phyloP scores from a whole-genome alignment of 1,140 invertebrate genomes.

The Scaptomyza pallida region DNA sequence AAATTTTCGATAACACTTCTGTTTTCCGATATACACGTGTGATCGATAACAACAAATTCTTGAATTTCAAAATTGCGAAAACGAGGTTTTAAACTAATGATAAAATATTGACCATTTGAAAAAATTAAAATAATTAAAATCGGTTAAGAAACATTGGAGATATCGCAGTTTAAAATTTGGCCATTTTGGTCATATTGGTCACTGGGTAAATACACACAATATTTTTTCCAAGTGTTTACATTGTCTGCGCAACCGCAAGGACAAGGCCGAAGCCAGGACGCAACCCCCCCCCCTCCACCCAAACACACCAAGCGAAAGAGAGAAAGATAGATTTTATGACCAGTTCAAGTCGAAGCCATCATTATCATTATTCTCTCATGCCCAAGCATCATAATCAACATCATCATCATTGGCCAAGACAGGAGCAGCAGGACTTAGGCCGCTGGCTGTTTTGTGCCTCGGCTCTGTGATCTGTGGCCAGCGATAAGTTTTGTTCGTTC shows the following conservation, averaged over 20 bases:
- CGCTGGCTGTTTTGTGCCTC: constrained; percentile 30
- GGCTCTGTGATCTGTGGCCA: constrained; percentile 62
- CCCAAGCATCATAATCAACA: constrained; percentile 29
- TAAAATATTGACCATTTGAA: too few species aligned
- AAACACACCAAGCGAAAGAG: not conserved
- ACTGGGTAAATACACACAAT: too few species aligned
- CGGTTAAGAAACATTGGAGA: too few species aligned
- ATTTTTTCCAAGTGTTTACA: not conserved
- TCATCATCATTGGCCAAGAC: constrained; percentile 27
- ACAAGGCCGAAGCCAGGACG: constrained; percentile 43
- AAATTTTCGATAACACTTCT: too few species aligned
- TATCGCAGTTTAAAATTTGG: too few species aligned
- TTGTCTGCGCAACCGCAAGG: constrained; percentile 73
- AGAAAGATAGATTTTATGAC: constrained; percentile 58
- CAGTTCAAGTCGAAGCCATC: constrained; percentile 76
- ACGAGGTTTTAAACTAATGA: too few species aligned
- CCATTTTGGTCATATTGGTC: too few species aligned
- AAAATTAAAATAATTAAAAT: too few species aligned
- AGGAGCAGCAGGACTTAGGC: constrained; percentile 44
- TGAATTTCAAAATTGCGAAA: too few species aligned
- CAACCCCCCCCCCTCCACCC: not conserved
- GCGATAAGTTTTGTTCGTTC: constrained; percentile 46
- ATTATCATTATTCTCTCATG: constrained; percentile 36
- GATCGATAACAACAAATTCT: too few species aligned
- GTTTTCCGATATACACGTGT: too few species aligned